Evolutionary conservation across 1,140 invertebrate genomes (phyloP).

Genomic region (Bombus waltoni): DNA sequence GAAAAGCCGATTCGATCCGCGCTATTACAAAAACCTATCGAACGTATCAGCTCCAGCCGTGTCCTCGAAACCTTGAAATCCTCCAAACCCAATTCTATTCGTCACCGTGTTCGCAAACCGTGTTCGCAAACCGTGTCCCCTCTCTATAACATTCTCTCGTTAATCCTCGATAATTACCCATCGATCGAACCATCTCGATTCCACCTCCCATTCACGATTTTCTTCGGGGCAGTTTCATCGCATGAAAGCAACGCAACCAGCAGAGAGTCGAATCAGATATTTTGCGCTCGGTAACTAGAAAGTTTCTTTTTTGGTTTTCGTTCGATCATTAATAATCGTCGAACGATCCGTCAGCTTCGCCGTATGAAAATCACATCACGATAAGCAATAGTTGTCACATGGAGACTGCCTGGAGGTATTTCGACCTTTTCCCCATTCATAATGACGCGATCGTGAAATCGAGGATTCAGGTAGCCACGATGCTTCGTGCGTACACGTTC

Average conservation of each 20-base stretch:
- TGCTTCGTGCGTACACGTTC: conserved; percentile 66
- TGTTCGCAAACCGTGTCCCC: background rate
- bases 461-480: conserved; percentile 72
- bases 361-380: conserved; percentile 80
- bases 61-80: conserved; percentile 30
- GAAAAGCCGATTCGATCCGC: background rate
- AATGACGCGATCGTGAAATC: conserved; percentile 14
- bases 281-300: conserved; percentile 63
- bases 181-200: background rate
- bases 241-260: background rate
- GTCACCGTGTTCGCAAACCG: background rate
- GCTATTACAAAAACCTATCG: background rate
- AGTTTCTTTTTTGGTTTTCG: background rate
- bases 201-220: too few species aligned
- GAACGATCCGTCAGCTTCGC: conserved; percentile 47
- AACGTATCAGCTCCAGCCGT: background rate
- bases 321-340: conserved; percentile 66
- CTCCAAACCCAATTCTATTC: conserved; percentile 22
- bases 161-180: conserved; percentile 41
- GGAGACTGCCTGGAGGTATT: conserved; percentile 30
- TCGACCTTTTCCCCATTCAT: background rate
- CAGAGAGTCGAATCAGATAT: conserved; percentile 70
- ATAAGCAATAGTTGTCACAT: conserved; percentile 74
- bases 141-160: background rate
- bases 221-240: background rate